A percentile compares a stretch with the other conserved stretches of the same genome.
phyloP scores from a whole-genome alignment of 1,140 invertebrate genomes.

The Amyelois transitella region DNA sequence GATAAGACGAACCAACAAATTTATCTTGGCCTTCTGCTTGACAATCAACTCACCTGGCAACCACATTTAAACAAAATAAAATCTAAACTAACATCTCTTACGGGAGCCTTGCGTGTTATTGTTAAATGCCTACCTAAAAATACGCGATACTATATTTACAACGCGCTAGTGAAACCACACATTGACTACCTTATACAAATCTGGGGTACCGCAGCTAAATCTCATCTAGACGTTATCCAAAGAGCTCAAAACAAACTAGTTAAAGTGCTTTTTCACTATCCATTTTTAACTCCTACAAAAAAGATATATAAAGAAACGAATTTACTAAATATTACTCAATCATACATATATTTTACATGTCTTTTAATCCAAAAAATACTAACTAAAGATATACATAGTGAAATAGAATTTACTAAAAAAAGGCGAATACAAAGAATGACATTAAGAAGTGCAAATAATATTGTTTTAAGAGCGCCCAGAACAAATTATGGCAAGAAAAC shows the following conservation, averaged over 20 bases:
- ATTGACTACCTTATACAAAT: slow-evolving; percentile 7
- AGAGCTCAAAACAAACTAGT: not conserved
- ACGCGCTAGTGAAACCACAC: not conserved
- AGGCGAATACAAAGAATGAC: too few relatives aligned
- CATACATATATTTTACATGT: too few relatives aligned
- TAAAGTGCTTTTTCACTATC: too few relatives aligned
- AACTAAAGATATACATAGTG: too few relatives aligned
- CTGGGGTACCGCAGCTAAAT: not conserved
- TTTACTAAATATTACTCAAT: too few relatives aligned
- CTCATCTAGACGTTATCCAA: not conserved
- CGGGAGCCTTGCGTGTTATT: not conserved
- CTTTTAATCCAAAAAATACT: too few relatives aligned
- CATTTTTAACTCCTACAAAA: too few relatives aligned
- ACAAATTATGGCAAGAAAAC: too few relatives aligned
- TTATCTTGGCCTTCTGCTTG: slow-evolving; percentile 1
- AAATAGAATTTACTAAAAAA: too few relatives aligned
- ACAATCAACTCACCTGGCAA: not conserved
- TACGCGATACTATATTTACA: slow-evolving; percentile 1
- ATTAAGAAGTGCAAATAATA: too few relatives aligned
- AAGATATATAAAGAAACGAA: too few relatives aligned
- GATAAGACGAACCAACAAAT: not conserved
- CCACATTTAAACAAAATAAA: not conserved
- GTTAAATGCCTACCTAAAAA: not conserved
- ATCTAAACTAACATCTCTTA: not conserved
- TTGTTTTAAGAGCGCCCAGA: too few relatives aligned